Conservation (phyloP, 2,113 vertebrate species). For the Plecotus auritus region DNA sequence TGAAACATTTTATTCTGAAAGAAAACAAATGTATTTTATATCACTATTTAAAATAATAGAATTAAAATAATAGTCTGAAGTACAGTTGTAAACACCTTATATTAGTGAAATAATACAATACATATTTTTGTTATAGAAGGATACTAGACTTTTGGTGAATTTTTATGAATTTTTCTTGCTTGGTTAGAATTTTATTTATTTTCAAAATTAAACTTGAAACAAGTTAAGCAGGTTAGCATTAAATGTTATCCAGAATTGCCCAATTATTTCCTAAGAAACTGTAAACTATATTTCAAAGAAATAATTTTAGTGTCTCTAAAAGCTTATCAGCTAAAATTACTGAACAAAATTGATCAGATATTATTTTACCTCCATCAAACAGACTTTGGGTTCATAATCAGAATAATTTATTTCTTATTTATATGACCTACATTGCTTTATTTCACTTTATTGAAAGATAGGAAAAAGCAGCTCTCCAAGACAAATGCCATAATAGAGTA, state of each 20-base stretch:
- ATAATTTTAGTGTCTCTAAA: not conserved
- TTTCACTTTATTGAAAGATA: conserved; percentile 8
- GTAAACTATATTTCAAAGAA: not conserved
- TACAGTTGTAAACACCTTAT: not conserved
- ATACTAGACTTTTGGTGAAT: not conserved
- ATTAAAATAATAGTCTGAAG: not conserved
- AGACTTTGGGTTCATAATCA: not conserved
- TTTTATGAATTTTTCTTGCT: not conserved
- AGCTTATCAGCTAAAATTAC: not conserved
- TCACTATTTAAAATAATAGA: not conserved
- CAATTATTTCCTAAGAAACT: conserved; percentile 21
- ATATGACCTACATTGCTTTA: not conserved
- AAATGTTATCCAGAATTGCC: not conserved
- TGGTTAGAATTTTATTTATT: conserved; percentile 3
- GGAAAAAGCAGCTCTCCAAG: not conserved
- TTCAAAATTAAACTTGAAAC: conserved; percentile 17
- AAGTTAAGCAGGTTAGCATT: not conserved
- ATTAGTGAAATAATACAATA: not conserved
- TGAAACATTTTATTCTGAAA: not conserved
- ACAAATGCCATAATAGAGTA: not conserved
- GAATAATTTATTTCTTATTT: conserved; percentile 45
- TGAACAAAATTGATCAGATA: not conserved
- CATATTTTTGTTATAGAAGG: not conserved
- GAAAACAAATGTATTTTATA: not conserved
- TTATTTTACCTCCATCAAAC: conserved; percentile 31